Evolutionary conservation across 2,113 vertebrate species (phyloP).

Genomic region (Edolisoma coerulescens): DNA sequence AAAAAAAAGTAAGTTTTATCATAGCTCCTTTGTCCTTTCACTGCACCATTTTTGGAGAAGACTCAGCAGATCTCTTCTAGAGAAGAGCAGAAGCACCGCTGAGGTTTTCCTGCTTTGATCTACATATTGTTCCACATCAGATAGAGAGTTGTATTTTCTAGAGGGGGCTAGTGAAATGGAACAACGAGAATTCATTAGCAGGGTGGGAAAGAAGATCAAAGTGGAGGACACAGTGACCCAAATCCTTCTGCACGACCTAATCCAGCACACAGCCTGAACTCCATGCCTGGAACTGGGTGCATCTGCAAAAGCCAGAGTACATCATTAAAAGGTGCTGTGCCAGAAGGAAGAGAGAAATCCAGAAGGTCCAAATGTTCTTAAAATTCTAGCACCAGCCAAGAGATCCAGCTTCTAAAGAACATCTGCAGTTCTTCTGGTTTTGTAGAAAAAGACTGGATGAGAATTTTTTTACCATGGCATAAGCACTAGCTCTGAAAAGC

Average conservation of each 20-base stretch:
- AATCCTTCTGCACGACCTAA: constrained; percentile 32
- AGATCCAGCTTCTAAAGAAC: not conserved
- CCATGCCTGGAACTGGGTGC: not conserved
- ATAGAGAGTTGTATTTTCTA: not conserved
- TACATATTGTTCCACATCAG: not conserved
- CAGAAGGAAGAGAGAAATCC: not conserved
- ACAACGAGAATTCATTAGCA: constrained; percentile 4
- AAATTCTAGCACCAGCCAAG: not conserved
- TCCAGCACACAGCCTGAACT: not conserved
- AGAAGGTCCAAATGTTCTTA: not conserved
- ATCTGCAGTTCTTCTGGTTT: not conserved
- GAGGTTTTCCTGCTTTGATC: not conserved
- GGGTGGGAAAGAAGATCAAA: constrained; percentile 40
- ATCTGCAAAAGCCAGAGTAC: not conserved
- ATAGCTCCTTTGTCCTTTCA: not conserved
- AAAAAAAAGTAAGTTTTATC: not conserved
- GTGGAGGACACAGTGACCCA: constrained; percentile 45
- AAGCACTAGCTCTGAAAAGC: not conserved
- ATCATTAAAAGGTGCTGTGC: not conserved
- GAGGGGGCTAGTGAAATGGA: not conserved
- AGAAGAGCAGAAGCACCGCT: not conserved
- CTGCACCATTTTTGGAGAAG: not conserved
- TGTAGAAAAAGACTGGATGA: not conserved
- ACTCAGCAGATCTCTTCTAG: not conserved
- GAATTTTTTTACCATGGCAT: not conserved